Evolutionary conservation across 2,797 vertebrate species (phyloP).

Genomic region (Poeciliopsis infans): DNA sequence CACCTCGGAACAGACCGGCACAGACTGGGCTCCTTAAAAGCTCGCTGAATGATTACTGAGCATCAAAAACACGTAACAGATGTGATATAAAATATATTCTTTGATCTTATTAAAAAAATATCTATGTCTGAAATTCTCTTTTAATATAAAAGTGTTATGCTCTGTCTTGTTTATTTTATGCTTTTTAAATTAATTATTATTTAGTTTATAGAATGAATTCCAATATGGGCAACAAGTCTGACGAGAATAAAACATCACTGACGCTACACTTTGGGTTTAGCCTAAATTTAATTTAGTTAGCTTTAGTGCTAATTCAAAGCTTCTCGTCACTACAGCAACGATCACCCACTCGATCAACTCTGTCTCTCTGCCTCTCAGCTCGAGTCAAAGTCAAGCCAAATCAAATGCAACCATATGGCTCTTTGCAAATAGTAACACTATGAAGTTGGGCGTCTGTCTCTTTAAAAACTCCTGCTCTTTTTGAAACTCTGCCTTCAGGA

Average conservation of each 20-base stretch:
- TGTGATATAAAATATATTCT: background rate
- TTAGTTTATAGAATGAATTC: background rate
- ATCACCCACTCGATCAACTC: background rate
- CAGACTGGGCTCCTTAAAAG: background rate
- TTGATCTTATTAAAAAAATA: background rate
- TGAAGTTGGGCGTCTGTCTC: too few relatives aligned
- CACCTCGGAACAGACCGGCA: background rate
- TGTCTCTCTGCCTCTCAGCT: background rate
- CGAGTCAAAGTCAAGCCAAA: too few relatives aligned
- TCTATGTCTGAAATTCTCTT: background rate
- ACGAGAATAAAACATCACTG: background rate
- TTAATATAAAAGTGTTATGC: background rate
- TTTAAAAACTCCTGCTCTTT: too few relatives aligned
- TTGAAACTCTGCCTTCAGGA: too few relatives aligned
- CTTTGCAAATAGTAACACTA: too few relatives aligned
- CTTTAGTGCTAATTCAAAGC: conserved; percentile 5
- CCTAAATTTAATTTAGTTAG: background rate
- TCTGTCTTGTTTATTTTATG: background rate
- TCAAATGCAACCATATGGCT: too few relatives aligned
- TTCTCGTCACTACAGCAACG: conserved; percentile 5
- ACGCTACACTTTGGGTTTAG: background rate
- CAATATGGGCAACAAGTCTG: background rate
- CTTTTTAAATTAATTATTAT: background rate
- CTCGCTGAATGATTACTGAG: background rate
- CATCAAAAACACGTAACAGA: background rate